These are phyloP conservation scores for Leptobrachium ailaonicum DNA, from an alignment of 2,113 vertebrate genomes.

Conservation along the genomic window DNA sequence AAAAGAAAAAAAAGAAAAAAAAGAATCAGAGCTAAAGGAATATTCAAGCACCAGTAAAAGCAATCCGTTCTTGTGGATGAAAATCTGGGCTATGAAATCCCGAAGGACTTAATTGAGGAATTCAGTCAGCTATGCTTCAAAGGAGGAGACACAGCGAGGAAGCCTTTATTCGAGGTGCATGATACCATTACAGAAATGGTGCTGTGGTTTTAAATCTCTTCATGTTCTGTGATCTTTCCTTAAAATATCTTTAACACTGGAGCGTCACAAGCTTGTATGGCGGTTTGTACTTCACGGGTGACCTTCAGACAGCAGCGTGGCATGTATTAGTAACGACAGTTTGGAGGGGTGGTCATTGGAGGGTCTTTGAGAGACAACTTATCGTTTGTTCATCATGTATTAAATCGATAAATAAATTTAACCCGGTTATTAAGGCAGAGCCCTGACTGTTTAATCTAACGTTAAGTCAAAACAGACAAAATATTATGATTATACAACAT, in stretches of 20 bases:
- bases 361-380: background rate
- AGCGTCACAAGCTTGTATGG: slow-evolving; percentile 26
- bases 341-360: slow-evolving; percentile 9
- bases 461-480: no score
- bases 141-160: slow-evolving; percentile 59
- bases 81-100: slow-evolving; percentile 34
- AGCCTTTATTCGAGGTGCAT: slow-evolving; percentile 58
- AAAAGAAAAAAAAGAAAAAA: background rate
- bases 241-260: slow-evolving; percentile 33
- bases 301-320: slow-evolving; percentile 37
- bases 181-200: slow-evolving; percentile 50
- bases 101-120: slow-evolving; percentile 42
- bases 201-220: slow-evolving; percentile 40
- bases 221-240: slow-evolving; percentile 2
- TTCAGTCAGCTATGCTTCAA: slow-evolving; percentile 66
- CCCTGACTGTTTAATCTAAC: no score
- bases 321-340: background rate
- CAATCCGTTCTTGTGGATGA: slow-evolving; percentile 32
- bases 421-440: no score
- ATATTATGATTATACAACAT: no score
- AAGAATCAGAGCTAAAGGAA: background rate
- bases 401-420: slow-evolving; percentile 21
- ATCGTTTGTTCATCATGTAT: slow-evolving; percentile 20
- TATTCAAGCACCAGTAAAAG: slow-evolving; percentile 47
- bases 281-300: slow-evolving; percentile 12